Evolutionary conservation across 1,140 invertebrate genomes (phyloP).

Genomic region (Anagrus nilaparvatae): DNA sequence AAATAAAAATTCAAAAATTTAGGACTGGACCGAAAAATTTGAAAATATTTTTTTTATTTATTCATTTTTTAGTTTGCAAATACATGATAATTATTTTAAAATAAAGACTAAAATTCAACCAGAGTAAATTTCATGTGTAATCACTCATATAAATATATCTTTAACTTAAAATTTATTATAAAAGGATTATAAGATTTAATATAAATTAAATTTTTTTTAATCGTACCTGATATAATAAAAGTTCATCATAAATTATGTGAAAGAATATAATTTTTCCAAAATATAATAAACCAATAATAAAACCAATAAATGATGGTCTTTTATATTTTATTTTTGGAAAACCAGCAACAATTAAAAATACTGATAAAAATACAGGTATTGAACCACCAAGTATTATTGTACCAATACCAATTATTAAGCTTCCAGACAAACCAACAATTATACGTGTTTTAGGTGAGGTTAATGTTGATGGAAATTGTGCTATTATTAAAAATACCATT

Average conservation of each 20-base stretch:
- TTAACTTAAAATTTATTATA: too few species aligned
- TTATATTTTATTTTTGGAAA: slow-evolving; percentile 28
- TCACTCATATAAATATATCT: too few species aligned
- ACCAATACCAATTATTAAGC: slow-evolving; percentile 28
- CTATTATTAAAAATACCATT: slow-evolving; percentile 26
- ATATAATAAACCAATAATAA: slow-evolving; percentile 23
- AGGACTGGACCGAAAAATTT: too few species aligned
- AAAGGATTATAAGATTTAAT: too few species aligned
- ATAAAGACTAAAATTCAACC: too few species aligned
- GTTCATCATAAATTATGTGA: slow-evolving; percentile 18
- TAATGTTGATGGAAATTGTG: slow-evolving; percentile 32
- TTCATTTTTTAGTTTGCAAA: background rate
- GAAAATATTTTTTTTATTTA: too few species aligned
- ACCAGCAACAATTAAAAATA: slow-evolving; percentile 31
- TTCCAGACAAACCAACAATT: slow-evolving; percentile 28
- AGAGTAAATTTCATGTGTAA: too few species aligned
- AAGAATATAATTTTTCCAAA: slow-evolving; percentile 19
- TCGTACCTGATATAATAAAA: slow-evolving; percentile 29
- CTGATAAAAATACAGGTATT: slow-evolving; percentile 27
- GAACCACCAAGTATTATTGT: slow-evolving; percentile 25
- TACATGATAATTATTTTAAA: too few species aligned
- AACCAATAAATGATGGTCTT: slow-evolving; percentile 25
- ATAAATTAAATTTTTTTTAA: too few species aligned
- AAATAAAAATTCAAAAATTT: too few species aligned
- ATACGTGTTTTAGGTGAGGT: slow-evolving; percentile 24